These are phyloP conservation scores for Lucilia cuprina DNA, from an alignment of 1,140 invertebrate species.

Conservation along the genomic window DNA sequence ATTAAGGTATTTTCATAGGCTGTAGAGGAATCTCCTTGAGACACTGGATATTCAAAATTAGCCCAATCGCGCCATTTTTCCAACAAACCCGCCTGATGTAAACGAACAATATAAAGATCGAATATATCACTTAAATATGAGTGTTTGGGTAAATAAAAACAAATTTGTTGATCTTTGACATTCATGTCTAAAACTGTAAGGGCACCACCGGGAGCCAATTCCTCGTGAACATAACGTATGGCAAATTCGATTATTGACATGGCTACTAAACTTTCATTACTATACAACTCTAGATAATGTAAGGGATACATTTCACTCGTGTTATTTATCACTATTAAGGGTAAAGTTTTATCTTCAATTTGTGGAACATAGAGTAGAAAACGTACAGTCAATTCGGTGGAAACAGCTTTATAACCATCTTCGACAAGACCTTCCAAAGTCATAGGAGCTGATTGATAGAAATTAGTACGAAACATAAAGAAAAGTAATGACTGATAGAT, in stretches of 20 bases:
- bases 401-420: not conserved
- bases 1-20: not conserved
- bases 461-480: slow-evolving; percentile 2
- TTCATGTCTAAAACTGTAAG: not conserved
- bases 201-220: too few relatives aligned
- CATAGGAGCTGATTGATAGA: not conserved
- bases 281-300: not conserved
- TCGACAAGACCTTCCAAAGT: not conserved
- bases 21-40: too few relatives aligned
- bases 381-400: not conserved
- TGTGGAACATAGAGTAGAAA: not conserved
- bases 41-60: too few relatives aligned
- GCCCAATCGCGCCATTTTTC: not conserved
- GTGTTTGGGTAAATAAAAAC: slow-evolving; percentile 7
- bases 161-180: not conserved
- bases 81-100: not conserved
- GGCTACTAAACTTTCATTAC: not conserved
- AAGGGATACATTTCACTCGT: not conserved
- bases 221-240: not conserved
- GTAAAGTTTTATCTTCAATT: not conserved
- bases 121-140: slow-evolving; percentile 29
- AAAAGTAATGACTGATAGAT: slow-evolving; percentile 31
- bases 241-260: not conserved
- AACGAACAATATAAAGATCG: not conserved
- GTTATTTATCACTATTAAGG: not conserved